These are phyloP conservation scores for Brevimyrus niger DNA, from an alignment of 2,113 vertebrate species.

Conservation along the genomic window DNA sequence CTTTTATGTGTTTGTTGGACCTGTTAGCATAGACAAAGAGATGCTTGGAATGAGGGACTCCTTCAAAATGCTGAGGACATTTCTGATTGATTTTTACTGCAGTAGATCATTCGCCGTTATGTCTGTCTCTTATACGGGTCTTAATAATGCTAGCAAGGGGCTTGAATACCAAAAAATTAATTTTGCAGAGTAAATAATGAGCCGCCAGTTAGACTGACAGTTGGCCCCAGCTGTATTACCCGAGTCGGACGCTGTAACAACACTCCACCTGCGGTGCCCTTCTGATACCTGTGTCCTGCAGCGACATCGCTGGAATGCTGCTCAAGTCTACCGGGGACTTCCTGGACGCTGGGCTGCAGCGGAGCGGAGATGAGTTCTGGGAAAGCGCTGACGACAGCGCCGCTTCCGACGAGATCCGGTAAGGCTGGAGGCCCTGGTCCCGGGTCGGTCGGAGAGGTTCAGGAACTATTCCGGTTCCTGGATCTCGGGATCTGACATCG, in stretches of 20 bases:
- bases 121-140: not conserved
- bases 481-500: not conserved
- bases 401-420: slow-evolving; percentile 94
- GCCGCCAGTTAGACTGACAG: not conserved
- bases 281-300: slow-evolving; percentile 37
- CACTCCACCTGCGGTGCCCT: not conserved
- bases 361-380: slow-evolving; percentile 86
- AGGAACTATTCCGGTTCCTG: not conserved
- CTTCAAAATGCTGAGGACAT: not conserved
- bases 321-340: slow-evolving; percentile 94
- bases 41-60: not conserved
- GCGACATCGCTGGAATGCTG: slow-evolving; percentile 94
- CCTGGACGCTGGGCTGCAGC: slow-evolving; percentile 79
- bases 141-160: not conserved
- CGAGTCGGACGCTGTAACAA: not conserved
- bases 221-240: not conserved
- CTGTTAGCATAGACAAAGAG: not conserved
- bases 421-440: not conserved
- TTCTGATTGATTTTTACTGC: not conserved
- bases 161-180: not conserved
- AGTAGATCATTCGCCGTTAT: not conserved
- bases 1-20: not conserved
- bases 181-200: not conserved
- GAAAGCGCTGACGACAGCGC: slow-evolving; percentile 81
- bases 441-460: not conserved